Evolutionary conservation across 2,113 vertebrate species (phyloP).

Genomic region (Aegypius monachus): DNA sequence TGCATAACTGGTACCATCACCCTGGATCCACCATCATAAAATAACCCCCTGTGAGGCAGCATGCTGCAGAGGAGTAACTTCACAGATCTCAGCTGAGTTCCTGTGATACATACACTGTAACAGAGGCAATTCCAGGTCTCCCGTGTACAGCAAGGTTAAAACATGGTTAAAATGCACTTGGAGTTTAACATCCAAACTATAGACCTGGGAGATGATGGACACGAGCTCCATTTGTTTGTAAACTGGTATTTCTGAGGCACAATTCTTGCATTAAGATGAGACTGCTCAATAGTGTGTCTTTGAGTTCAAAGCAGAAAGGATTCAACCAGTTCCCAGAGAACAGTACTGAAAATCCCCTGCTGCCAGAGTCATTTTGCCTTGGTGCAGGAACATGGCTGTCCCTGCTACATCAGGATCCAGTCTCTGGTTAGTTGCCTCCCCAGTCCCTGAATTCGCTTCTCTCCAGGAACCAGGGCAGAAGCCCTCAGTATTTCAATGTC

Average conservation of each 20-base stretch:
- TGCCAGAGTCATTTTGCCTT: neutral
- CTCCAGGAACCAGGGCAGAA: neutral
- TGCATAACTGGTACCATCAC: neutral
- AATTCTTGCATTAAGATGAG: neutral
- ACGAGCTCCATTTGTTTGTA: neutral
- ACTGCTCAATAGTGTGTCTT: neutral
- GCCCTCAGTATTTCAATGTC: neutral
- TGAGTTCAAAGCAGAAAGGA: neutral
- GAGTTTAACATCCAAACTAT: neutral
- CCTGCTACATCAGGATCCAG: neutral
- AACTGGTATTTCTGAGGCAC: neutral
- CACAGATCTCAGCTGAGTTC: neutral
- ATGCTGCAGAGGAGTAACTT: neutral
- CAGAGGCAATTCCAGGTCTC: neutral
- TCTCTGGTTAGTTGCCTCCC: neutral
- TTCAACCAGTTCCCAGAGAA: neutral
- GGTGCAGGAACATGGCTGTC: neutral
- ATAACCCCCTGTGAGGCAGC: neutral
- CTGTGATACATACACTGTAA: neutral
- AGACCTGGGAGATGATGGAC: neutral
- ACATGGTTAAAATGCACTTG: neutral
- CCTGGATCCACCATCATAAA: neutral
- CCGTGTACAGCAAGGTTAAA: neutral
- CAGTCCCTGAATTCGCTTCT: neutral
- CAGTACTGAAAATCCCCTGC: neutral